Conservation (phyloP, 1,140 invertebrate species). For the Orius insidiosus region DNA sequence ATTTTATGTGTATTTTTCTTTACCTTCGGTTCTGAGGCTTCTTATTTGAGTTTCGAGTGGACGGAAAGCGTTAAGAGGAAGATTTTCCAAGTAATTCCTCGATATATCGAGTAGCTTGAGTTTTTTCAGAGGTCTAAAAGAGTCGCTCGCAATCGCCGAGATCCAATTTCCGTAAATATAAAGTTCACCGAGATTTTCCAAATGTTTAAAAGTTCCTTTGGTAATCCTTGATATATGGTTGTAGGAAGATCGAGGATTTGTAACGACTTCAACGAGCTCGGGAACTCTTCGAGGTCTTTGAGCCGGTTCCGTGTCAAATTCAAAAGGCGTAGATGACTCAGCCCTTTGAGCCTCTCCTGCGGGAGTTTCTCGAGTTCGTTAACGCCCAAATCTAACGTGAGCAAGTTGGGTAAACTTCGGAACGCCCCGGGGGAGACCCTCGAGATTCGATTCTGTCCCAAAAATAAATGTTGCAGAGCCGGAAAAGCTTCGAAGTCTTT, state of each 20-base stretch:
- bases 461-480: constrained; percentile 50
- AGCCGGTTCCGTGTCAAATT: constrained; percentile 71
- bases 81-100: constrained; percentile 63
- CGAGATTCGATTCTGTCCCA: constrained; percentile 57
- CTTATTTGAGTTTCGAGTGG: constrained; percentile 65
- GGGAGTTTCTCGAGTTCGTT: constrained; percentile 73
- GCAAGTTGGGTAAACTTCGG: constrained; percentile 48
- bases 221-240: constrained; percentile 65
- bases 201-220: constrained; percentile 54
- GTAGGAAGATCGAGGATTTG: constrained; percentile 65
- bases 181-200: constrained; percentile 54
- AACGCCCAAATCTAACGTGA: constrained; percentile 62
- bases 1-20: too few species aligned
- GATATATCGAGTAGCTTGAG: constrained; percentile 64
- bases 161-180: constrained; percentile 70
- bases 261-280: constrained; percentile 52
- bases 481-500: constrained; percentile 79
- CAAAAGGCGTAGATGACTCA: constrained; percentile 48
- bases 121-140: constrained; percentile 63
- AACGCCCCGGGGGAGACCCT: constrained; percentile 74
- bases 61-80: constrained; percentile 56
- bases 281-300: constrained; percentile 67
- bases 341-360: constrained; percentile 63
- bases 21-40: constrained; percentile 58
- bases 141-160: constrained; percentile 53